phyloP scores from a whole-genome alignment of 2,113 vertebrate genomes.

The human region GRCh38 chr3:155335501-155336000 shows the following conservation, averaged over 20 bases:
- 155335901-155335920: background rate
- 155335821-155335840: background rate
- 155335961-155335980: background rate
- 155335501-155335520: background rate
- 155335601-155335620: background rate
- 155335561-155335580: background rate
- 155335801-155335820: background rate
- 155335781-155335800: background rate
- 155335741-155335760: fast-evolving
- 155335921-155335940: background rate
- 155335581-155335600: background rate
- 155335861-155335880: background rate
- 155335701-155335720: background rate
- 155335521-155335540: background rate
- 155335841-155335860: background rate
- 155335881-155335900: background rate
- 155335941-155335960: background rate
- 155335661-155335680: background rate
- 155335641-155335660: background rate
- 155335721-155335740: fast-evolving
- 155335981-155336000: background rate
- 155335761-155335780: background rate
- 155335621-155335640: background rate
- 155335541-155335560: background rate
- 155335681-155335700: background rate